phyloP scores from a whole-genome alignment of 2,888 invertebrate genomes.

The Auanema freiburgensis region DNA sequence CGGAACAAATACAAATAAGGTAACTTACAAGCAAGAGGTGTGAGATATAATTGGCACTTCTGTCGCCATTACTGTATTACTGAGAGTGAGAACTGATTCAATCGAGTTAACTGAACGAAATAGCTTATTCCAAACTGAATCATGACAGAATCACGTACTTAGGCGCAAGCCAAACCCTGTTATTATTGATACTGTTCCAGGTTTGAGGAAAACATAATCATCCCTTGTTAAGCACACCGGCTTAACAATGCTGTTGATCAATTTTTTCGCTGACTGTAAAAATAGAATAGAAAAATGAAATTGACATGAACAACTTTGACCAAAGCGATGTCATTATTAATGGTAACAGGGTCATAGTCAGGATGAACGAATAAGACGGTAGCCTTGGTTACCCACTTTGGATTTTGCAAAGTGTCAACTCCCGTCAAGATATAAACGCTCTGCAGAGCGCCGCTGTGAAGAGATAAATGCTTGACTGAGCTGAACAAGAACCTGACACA shows the following conservation, averaged over 20 bases:
- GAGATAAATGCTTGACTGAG: neutral
- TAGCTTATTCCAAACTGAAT: too few relatives aligned
- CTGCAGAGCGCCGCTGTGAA: neutral
- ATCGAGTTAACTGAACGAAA: neutral
- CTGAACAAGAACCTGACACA: slow-evolving; percentile 20
- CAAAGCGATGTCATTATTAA: slow-evolving; percentile 40
- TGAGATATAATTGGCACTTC: slow-evolving; percentile 29
- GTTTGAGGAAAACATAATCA: slow-evolving; percentile 26
- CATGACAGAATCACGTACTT: slow-evolving; percentile 14
- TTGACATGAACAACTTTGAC: slow-evolving; percentile 21
- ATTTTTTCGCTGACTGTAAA: slow-evolving; percentile 1
- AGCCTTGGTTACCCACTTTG: slow-evolving; percentile 5
- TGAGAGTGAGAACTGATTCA: neutral
- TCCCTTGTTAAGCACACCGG: slow-evolving; percentile 32
- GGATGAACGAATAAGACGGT: slow-evolving; percentile 24
- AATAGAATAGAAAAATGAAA: too few relatives aligned
- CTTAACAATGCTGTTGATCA: slow-evolving; percentile 21
- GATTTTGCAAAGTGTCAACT: slow-evolving; percentile 2
- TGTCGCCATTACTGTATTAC: slow-evolving; percentile 14
- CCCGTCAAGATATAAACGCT: slow-evolving; percentile 12
- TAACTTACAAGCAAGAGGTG: slow-evolving; percentile 19
- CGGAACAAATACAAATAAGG: neutral
- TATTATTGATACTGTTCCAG: slow-evolving; percentile 26
- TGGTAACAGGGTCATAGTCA: slow-evolving; percentile 28
- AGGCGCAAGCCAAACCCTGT: slow-evolving; percentile 39